Base-by-base conservation (phyloP, 2,797 vertebrate genomes). In the Bovichtus variegatus region DNA sequence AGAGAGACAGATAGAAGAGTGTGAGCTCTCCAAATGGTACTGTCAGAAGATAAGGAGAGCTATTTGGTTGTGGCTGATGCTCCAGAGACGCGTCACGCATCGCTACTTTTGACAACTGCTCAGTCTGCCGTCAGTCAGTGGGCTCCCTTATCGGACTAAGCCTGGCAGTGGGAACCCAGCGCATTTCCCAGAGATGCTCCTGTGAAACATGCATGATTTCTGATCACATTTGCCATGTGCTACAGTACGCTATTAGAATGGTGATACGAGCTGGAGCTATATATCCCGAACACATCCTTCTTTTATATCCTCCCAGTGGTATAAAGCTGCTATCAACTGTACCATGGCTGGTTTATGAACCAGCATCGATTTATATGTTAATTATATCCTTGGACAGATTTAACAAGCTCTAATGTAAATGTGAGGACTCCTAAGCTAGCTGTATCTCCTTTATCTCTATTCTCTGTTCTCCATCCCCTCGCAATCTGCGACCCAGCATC, bases 331-430 rank as follows among this genome's bases (percentile, higher is more conserved):
- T 73, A 74, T 82, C 73, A 44, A 78, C 74, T 62, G 69, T 74
- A 64, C 70, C 81, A 82, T 69, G 68, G 70, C 78, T 65, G 81
- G 59, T 88, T 92, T 92, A 90, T 86, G 89, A 93, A 88, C 74
- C 85, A 73, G 57, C 80, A 81, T 91, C 68, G n/a, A 93, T 93
- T 91, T 92, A 87, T 87, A 93, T 93, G 92, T 87, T 93, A 93
- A 93, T 93, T 92, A 90, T 82, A 80, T 84, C 81, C 71, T 46
- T 81, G 74, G 81, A 85, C 82, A 80, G 76, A 84, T 89, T 90
- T 81, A 88, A 88, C 88, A 84, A 91, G 82, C 80, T 75, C 63
- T 86, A 81, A 91, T 87, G 81, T 78, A 85, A 87, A 84, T 87
- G 65, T 81, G 89, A 85, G 54, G 38, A 81, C 46, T 59, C 75